Evolutionary conservation across 2,888 invertebrate species (phyloP), one percentile per base, ranked within the genome.

Genomic region (Drosophila helvetica): DNA sequence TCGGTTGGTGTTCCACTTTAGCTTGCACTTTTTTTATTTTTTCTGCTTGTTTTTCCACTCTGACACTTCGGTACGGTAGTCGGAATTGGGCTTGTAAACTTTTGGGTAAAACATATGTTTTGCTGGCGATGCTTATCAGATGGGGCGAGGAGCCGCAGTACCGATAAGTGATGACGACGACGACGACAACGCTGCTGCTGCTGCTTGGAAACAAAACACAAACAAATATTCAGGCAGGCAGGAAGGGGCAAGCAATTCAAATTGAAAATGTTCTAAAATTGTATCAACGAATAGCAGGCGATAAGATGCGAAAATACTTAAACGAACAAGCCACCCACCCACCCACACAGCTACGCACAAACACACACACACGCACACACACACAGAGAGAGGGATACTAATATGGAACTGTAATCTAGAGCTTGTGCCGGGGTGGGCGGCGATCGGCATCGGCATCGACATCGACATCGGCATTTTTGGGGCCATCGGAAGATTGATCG

Each of bases 21-120:
- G 17, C 61, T 27, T 19, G 5, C n/a, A 46, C 46, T 61, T 54
- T 0, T 4, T 38, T 42, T 48, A 33, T 48, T 62, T 48, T 62
- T 46, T 15, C 15, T 10, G 17, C 48, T 59, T 50, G 63, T 43
- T 63, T 45, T 47, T n/a, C 46, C 18, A 33, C 47, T 33, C 30
- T 52, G 52, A 12, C n/a, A 9, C 30, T 30, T 57, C 65, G 73
- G 74, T 57, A 66, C 74, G 73, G 74, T 57, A 66, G 59, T 62
- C 52, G 75, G 30, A 66, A 66, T 66, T 66, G 66, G 66, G 25
- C 30, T 50, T 63, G 64, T 72, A 42, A 42, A 64, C 27, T 52
- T 70, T 76, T 66, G 67, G 55, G 66, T 52, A 75, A 47, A 82
- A 83, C 82, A 83, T 83, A 70, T 83, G 82, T 82, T 82, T 75